Base-by-base conservation (phyloP, 2,888 invertebrate genomes). In the Julus scanicus region DNA sequence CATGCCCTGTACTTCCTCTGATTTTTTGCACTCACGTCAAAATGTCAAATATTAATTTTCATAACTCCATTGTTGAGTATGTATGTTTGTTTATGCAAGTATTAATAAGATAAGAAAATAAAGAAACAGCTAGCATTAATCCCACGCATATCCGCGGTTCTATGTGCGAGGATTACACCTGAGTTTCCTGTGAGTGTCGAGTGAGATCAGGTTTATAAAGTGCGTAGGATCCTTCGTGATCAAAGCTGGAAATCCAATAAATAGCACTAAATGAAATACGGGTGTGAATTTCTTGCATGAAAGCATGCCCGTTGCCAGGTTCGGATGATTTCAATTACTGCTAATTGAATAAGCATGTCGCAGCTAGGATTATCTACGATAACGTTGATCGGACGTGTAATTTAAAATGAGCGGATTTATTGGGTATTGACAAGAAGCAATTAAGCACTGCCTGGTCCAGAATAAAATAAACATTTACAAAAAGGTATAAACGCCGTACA, bases 271-370 rank as follows among this genome's bases (percentile, higher is more conserved):
- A 29, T 29, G 71, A 71, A 71, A 29, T 71, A 71, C 29, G 29
- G 71, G 71, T 71, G 71, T 71, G 29, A 71, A 71, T 71, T 71
- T 71, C 71, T 20, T 71, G 71, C 71, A 71, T 29, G 71, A 11
- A 29, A 71, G 71, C 71, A 71, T 71, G 29, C 9, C 71, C 29
- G 71, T 71, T 71, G 71, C 71, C 20, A 29, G 29, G 71, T 29
- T 29, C 29, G 29, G 71, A 29, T 4, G 71, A 71, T n/a, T 71
- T 71, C 71, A 71, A 71, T 71, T 71, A 71, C 29, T 71, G 71
- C 29, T 71, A 71, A 71, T 71, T 71, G 71, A 71, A 71, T 71
- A 71, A 71, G 71, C 71, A 71, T 71, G 71, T 71, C 71, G 20
- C n/a, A 20, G 71, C 29, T 29, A 63, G 71, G 71, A 71, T 71